phyloP scores from a whole-genome alignment of 2,113 vertebrate genomes.

The Lagopus leucura region DNA sequence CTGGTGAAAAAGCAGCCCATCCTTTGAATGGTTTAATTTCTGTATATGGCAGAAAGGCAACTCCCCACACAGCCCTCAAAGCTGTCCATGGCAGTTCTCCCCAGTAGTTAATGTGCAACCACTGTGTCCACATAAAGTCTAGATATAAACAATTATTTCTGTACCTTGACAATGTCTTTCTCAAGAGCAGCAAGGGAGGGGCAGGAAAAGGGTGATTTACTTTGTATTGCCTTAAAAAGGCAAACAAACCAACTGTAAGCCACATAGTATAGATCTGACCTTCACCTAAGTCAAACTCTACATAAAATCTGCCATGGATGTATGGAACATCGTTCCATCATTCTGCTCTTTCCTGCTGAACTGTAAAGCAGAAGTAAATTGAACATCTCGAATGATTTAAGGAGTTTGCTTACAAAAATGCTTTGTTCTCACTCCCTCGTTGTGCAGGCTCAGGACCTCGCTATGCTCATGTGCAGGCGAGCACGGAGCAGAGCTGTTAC shows the following conservation, averaged over 20 bases:
- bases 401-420: neutral
- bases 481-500: neutral
- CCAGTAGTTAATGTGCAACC: constrained; percentile 58
- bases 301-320: neutral
- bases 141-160: constrained; percentile 26
- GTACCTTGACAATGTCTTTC: constrained; percentile 27
- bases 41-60: neutral
- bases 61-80: neutral
- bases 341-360: neutral
- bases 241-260: constrained; percentile 8
- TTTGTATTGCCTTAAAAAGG: constrained; percentile 20
- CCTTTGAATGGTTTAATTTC: neutral
- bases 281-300: constrained; percentile 21
- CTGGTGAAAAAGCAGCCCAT: neutral
- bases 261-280: neutral
- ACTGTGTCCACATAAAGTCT: constrained; percentile 39
- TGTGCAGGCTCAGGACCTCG: neutral
- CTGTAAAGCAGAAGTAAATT: constrained; percentile 14
- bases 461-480: neutral
- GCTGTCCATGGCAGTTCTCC: neutral
- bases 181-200: constrained; percentile 25
- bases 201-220: constrained; percentile 43
- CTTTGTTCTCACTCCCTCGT: neutral
- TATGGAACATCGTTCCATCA: neutral
- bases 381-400: neutral